Conservation (phyloP, 2,797 vertebrate genomes). For the Heteromormyrus szaboi region DNA sequence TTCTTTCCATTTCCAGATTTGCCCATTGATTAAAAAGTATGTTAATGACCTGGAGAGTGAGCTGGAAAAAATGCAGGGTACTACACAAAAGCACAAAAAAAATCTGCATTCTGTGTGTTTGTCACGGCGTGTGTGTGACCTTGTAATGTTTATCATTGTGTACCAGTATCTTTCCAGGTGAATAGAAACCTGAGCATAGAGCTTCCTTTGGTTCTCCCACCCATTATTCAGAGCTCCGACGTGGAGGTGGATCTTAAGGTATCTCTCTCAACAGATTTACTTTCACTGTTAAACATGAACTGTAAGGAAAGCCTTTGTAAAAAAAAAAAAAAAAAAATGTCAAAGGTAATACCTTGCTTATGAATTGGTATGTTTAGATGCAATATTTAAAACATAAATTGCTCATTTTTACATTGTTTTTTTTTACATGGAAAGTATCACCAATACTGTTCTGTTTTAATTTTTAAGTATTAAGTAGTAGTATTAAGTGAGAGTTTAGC, state of each 20-base stretch:
- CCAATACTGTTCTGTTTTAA: background rate
- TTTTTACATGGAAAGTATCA: background rate
- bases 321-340: background rate
- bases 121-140: background rate
- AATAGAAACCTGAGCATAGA: constrained; percentile 44
- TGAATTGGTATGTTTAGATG: background rate
- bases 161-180: constrained; percentile 49
- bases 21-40: constrained; percentile 33
- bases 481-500: background rate
- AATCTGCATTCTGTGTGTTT: background rate
- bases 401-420: background rate
- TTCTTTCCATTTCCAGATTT: constrained; percentile 44
- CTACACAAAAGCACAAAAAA: background rate
- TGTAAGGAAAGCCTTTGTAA: background rate
- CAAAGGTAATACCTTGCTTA: background rate
- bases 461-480: background rate
- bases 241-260: constrained; percentile 59
- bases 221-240: constrained; percentile 34
- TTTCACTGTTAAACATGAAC: background rate
- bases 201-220: constrained; percentile 49
- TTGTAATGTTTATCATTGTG: background rate
- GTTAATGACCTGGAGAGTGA: constrained; percentile 37
- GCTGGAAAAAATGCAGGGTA: constrained; percentile 53
- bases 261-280: background rate
- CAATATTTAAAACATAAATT: background rate